A percentile compares a stretch with the other conserved stretches of the same genome.
Conservation (phyloP, 2,113 vertebrate species). For the Cyprinus carpio region DNA sequence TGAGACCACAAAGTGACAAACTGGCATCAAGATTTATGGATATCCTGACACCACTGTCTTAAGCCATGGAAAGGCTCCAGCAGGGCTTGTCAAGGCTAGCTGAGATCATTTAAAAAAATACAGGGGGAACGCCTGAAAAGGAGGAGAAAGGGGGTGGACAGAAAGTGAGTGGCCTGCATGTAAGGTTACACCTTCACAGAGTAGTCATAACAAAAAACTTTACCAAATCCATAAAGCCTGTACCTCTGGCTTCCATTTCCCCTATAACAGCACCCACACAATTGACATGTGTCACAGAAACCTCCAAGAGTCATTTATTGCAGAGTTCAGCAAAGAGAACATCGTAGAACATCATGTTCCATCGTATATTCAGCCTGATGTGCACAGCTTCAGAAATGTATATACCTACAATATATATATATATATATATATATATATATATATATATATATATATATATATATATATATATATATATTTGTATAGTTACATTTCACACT, state of each 20-base stretch:
- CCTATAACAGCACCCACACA: conserved; percentile 37
- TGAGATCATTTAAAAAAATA: conserved; percentile 36
- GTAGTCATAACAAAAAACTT: conserved; percentile 79
- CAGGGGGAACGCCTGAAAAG: not conserved
- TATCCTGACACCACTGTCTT: not conserved
- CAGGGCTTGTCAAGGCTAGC: conserved; percentile 38
- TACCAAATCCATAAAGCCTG: conserved; percentile 56
- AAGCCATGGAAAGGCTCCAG: conserved; percentile 19
- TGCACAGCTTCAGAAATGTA: not conserved
- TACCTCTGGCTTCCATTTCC: conserved; percentile 45
- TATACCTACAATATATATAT: not conserved
- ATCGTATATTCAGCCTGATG: not conserved
- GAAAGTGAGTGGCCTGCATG: conserved; percentile 56
- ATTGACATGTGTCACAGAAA: conserved; percentile 39
- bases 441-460: not conserved
- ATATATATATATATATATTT: not conserved
- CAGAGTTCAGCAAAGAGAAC: not conserved
- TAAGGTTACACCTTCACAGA: conserved; percentile 70
- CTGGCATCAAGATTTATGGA: not conserved
- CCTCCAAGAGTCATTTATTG: conserved; percentile 26
- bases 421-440: not conserved
- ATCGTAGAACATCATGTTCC: not conserved
- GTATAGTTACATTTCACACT: not conserved
- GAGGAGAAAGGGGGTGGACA: conserved; percentile 37
- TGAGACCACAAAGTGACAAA: not conserved